Evolutionary conservation across 1,140 invertebrate species (phyloP), one percentile per base, ranked within the genome.

Genomic region (Meteorus sp.): DNA sequence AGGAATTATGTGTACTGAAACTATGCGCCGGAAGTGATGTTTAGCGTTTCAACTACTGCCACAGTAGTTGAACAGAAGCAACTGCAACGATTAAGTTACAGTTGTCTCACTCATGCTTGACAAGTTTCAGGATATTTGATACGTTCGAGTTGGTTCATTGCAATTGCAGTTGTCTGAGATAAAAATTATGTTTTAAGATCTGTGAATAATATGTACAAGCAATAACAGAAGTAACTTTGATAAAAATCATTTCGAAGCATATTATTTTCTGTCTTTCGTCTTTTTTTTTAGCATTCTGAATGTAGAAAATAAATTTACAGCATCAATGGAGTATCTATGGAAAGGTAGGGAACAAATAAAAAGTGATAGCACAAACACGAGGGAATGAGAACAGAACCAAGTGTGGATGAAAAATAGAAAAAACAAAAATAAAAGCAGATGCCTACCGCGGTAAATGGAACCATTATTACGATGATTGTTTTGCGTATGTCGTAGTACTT

Each of bases 391-490:
- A 51, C 13, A 31, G 2, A 50, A 50, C n/a, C 7, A 19, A 7
- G 4, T 15, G 17, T 37, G 15, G 39, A 2, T 20, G 15, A 33
- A 13, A 56, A 56, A 48, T 15, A 59, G 50, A 59, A 51, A 20
- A 59, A 52, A 59, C 25, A 51, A 44, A 51, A 59, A 52, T 23
- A 56, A 13, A 54, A 27, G 44, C 23, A 43, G 52, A 59, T 59
- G 56, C 56, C 56, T 59, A 59, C 56, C 56, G 29, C 39, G 48
- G 15, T n/a, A 31, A 27, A 41, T 41, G 37, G 23, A 39, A 59
- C 33, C 45, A 51, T 58, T 58, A 58, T 59, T 25, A 59, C 33
- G 56, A 33, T 59, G 56, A 59, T 52, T 59, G 37, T 51, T 44
- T 59, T 41, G 35, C 27, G 51, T 53, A 53, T 39, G 47, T 59